These are phyloP conservation scores for Athene cunicularia DNA, from an alignment of 2,113 vertebrate genomes.

Conservation along the genomic window DNA sequence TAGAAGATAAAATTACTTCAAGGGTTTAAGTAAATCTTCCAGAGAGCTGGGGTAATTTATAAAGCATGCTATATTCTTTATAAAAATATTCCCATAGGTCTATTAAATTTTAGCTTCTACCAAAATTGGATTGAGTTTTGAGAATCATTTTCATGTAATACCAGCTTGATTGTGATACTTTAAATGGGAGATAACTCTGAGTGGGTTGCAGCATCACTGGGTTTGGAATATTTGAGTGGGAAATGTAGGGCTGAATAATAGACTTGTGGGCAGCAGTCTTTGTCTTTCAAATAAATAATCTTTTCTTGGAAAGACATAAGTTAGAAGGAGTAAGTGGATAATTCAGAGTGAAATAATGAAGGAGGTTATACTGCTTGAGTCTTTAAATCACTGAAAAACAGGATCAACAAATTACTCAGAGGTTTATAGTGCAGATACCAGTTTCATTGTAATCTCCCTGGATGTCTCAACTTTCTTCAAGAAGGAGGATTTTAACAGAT, in stretches of 20 bases:
- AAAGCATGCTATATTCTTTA: slow-evolving; percentile 48
- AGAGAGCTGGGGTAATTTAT: slow-evolving; percentile 43
- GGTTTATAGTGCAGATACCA: not conserved
- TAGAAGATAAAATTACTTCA: slow-evolving; percentile 43
- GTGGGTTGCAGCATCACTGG: not conserved
- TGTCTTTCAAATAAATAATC: slow-evolving; percentile 5
- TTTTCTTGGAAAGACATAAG: not conserved
- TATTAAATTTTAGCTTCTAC: slow-evolving; percentile 58
- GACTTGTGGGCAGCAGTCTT: not conserved
- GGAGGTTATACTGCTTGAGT: slow-evolving; percentile 2
- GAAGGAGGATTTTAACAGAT: not conserved
- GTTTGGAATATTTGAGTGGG: not conserved
- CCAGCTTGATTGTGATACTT: slow-evolving; percentile 8
- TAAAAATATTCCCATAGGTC: slow-evolving; percentile 18
- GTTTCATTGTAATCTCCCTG: not conserved
- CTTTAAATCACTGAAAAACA: slow-evolving; percentile 38
- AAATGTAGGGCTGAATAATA: not conserved
- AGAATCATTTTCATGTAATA: slow-evolving; percentile 39
- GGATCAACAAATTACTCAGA: not conserved
- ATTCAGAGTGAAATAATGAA: slow-evolving; percentile 34
- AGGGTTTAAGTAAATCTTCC: slow-evolving; percentile 57
- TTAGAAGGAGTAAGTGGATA: not conserved
- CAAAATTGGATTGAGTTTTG: slow-evolving; percentile 29
- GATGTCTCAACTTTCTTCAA: not conserved
- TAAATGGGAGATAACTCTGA: not conserved